phyloP scores from a whole-genome alignment of 2,113 vertebrate genomes.

The Montifringilla adamsi region DNA sequence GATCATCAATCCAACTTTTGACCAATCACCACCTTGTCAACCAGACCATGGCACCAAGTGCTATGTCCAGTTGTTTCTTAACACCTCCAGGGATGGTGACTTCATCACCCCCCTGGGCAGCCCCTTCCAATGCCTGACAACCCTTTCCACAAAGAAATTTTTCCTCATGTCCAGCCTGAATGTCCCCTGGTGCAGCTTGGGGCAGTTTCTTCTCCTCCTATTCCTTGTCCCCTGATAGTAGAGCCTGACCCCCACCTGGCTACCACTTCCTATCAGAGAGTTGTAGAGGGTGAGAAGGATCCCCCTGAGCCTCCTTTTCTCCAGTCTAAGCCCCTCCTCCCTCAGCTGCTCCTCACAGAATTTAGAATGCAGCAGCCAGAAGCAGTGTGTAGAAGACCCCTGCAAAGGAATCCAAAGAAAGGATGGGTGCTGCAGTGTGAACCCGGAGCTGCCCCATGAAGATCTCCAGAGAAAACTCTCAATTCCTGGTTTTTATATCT shows the following conservation, averaged over 20 bases:
- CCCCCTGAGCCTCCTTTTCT: background rate
- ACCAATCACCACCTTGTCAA: background rate
- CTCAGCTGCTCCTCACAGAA: background rate
- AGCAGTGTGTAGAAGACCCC: background rate
- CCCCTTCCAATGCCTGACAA: background rate
- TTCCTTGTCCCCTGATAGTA: background rate
- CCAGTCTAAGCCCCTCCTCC: background rate
- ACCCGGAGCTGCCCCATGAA: background rate
- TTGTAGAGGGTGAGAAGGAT: background rate
- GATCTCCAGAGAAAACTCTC: background rate
- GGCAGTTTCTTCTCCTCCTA: background rate
- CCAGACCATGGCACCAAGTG: background rate
- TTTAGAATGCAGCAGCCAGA: background rate
- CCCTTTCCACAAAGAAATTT: background rate
- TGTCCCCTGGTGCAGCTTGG: background rate
- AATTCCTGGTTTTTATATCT: background rate
- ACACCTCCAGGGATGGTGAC: background rate
- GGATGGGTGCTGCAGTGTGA: background rate
- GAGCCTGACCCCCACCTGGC: background rate
- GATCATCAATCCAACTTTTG: accelerated
- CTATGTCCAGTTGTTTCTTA: background rate
- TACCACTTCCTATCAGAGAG: background rate
- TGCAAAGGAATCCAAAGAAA: background rate
- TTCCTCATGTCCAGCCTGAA: background rate
- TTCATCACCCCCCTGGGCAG: background rate